Conservation (phyloP, 1,140 invertebrate species). For the Artemia franciscana region DNA sequence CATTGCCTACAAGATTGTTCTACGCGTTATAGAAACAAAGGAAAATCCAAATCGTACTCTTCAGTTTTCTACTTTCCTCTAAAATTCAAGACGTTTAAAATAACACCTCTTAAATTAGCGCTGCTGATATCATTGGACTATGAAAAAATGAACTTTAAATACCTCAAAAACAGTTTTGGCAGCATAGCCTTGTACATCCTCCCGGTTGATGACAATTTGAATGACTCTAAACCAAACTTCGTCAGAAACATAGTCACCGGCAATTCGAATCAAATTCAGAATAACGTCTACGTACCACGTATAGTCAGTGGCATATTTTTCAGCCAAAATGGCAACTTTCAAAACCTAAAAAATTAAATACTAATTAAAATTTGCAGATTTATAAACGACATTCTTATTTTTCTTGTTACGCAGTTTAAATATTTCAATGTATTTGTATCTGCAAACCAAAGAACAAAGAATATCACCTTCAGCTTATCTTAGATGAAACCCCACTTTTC, state of each 20-base stretch:
- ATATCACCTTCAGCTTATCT: no score
- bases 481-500: no score
- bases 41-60: no score
- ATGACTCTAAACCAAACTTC: slow-evolving; percentile 99
- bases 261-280: slow-evolving; percentile 93
- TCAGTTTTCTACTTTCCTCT: no score
- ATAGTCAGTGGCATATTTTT: slow-evolving; percentile 98
- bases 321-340: slow-evolving; percentile 96
- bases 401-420: neutral
- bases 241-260: slow-evolving; percentile 93
- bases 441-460: no score
- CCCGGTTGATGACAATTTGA: slow-evolving; percentile 97
- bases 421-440: no score
- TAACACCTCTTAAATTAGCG: no score
- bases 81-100: no score
- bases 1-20: no score
- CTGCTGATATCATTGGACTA: no score
- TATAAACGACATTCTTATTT: neutral
- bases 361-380: neutral
- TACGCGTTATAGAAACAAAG: no score
- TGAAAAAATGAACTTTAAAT: no score
- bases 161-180: slow-evolving; percentile 97
- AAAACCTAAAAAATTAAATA: slow-evolving; percentile 32
- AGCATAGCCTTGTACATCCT: slow-evolving; percentile 97
- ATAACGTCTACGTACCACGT: slow-evolving; percentile 99